Base-by-base conservation (phyloP, 2,113 vertebrate species). In the Grallaria varia region DNA sequence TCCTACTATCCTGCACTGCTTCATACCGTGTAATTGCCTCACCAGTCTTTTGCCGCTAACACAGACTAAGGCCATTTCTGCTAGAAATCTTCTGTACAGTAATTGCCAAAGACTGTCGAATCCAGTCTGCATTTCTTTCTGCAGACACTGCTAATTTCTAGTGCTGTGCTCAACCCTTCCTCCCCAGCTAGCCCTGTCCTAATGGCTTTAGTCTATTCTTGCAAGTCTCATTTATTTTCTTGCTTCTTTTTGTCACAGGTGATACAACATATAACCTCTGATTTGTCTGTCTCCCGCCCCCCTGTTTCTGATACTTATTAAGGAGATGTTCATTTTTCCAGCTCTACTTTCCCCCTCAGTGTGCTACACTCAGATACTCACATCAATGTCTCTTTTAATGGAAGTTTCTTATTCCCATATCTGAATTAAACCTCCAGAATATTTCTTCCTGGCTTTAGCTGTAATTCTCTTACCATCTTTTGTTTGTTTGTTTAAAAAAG, bases 161-260 rank as follows among this genome's bases (percentile, higher is more conserved):
- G 39, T 16, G 49, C 31, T 50, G 50, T 77, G 72, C 42, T 52
- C 53, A 52, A 9, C 42, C 25, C 55, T 64, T 63, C 72, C 62
- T 95, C 40, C 40, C 47, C 69, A 59, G 40, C 56, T 12, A 33
- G 52, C 58, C 33, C 37, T 23, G 7, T 73, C 90, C 67, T 93
- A 92, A 93, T 60, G 53, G 53, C 52, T 95, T 89, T 77, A 77
- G 71, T 69, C 73, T 66, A 42, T 76, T 89, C 76, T 91, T 88
- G 55, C 49, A 85, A 83, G 66, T 95, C 90, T 93, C 64, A 95
- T 95, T 92, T 90, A 94, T 96, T 96, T 96, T 85, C 92, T 93
- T 89, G 60, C 60, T 89, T 95, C 73, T 81, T 88, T 93, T 89
- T 90, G 80, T 82, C 80, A 72, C 0, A 1, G 72, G 42, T 72